Conservation (phyloP, 2,113 vertebrate genomes). For the Podarcis muralis region DNA sequence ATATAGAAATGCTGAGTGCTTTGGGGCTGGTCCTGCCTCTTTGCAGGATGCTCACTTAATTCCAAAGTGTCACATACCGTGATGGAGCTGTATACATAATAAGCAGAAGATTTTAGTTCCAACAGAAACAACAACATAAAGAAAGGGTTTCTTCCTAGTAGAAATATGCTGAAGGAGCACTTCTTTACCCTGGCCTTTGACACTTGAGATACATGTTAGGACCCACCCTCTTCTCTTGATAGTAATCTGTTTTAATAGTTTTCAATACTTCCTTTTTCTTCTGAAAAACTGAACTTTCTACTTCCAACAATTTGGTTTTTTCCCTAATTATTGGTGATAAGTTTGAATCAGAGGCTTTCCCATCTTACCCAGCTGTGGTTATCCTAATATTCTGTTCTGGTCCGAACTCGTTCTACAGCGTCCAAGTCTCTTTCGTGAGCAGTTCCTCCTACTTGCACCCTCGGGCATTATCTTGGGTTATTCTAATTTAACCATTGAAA, state of each 20-base stretch:
- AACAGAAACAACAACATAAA: not conserved
- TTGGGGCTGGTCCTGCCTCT: not conserved
- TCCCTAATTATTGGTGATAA: not conserved
- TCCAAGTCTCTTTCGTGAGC: not conserved
- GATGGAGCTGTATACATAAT: not conserved
- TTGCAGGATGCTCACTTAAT: not conserved
- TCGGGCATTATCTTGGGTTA: not conserved
- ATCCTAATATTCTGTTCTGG: too few relatives aligned
- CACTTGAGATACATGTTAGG: too few relatives aligned
- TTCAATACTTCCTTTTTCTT: not conserved
- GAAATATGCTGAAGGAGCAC: too few relatives aligned
- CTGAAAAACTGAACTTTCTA: not conserved
- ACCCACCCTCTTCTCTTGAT: not conserved
- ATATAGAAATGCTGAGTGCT: not conserved
- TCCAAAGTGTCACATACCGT: not conserved
- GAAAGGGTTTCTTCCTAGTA: too few relatives aligned
- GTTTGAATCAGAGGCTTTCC: not conserved
- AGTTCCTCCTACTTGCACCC: not conserved
- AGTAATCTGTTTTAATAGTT: not conserved
- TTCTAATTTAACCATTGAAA: not conserved
- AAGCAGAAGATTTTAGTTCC: not conserved
- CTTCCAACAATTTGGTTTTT: not conserved
- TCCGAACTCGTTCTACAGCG: not conserved
- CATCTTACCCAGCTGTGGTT: not conserved
- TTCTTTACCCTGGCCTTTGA: too few relatives aligned